A percentile compares a stretch with the other conserved stretches of the same genome.
Conservation (phyloP, 1,140 invertebrate genomes). For the Cotesia typhae region DNA sequence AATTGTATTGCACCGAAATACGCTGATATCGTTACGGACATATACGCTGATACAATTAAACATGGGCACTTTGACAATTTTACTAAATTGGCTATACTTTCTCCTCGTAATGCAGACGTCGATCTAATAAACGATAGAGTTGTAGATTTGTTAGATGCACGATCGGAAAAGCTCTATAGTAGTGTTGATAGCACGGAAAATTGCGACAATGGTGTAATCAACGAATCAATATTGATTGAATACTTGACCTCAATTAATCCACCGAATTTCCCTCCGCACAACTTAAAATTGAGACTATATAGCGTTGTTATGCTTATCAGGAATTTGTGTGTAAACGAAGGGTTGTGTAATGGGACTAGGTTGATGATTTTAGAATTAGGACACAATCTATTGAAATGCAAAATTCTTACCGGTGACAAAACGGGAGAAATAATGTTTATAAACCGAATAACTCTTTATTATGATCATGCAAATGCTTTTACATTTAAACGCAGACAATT, state of each 20-base stretch:
- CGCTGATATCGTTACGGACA: not conserved
- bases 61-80: not conserved
- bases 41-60: conserved; percentile 6
- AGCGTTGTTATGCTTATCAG: conserved; percentile 38
- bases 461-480: conserved; percentile 19
- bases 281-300: conserved; percentile 40
- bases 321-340: conserved; percentile 37
- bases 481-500: conserved; percentile 38
- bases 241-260: conserved; percentile 39
- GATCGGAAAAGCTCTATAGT: conserved; percentile 14
- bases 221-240: conserved; percentile 18
- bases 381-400: conserved; percentile 39
- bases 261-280: conserved; percentile 35
- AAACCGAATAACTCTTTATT: conserved; percentile 20
- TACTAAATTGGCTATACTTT: not conserved
- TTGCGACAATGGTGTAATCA: conserved; percentile 26
- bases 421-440: conserved; percentile 19
- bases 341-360: conserved; percentile 37
- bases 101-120: conserved; percentile 25
- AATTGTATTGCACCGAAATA: not conserved
- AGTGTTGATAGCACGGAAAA: conserved; percentile 29
- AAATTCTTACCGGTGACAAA: conserved; percentile 39
- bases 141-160: conserved; percentile 23
- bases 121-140: conserved; percentile 41
- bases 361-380: conserved; percentile 34